Conservation (phyloP, 2,797 vertebrate species). For the Danio kyathit region DNA sequence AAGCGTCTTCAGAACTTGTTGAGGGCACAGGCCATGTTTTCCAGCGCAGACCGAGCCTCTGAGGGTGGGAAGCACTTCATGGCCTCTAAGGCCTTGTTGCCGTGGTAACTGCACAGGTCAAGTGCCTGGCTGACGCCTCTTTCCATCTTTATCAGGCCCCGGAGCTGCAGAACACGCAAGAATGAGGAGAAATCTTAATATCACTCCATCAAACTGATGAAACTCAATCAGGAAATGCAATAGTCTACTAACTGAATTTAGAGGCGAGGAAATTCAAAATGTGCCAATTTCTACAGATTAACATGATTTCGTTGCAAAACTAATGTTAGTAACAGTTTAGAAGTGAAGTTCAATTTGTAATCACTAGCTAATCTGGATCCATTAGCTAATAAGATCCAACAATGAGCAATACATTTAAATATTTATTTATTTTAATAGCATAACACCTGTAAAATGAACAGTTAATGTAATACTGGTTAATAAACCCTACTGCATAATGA, state of each 20-base stretch:
- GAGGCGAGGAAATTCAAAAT: background rate
- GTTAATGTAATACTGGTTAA: background rate
- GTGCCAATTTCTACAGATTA: background rate
- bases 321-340: background rate
- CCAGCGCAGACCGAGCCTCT: conserved; percentile 93
- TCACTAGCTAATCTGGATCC: background rate
- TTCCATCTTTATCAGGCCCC: conserved; percentile 88
- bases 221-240: background rate
- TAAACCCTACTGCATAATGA: background rate
- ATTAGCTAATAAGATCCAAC: background rate
- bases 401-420: background rate
- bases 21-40: conserved; percentile 93
- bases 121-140: conserved; percentile 93
- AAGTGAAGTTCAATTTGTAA: background rate
- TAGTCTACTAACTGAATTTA: background rate
- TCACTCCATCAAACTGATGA: conserved; percentile 2
- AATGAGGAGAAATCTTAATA: conserved; percentile 56
- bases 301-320: background rate
- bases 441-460: too few species aligned
- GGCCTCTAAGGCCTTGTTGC: conserved; percentile 93
- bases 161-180: conserved; percentile 83
- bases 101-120: conserved; percentile 96
- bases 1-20: conserved; percentile 84
- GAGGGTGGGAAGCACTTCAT: conserved; percentile 94
- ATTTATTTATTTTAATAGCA: background rate